Evolutionary conservation across 1,140 invertebrate genomes (phyloP), one percentile per base, ranked within the genome.

Genomic region (Drosophila varians): DNA sequence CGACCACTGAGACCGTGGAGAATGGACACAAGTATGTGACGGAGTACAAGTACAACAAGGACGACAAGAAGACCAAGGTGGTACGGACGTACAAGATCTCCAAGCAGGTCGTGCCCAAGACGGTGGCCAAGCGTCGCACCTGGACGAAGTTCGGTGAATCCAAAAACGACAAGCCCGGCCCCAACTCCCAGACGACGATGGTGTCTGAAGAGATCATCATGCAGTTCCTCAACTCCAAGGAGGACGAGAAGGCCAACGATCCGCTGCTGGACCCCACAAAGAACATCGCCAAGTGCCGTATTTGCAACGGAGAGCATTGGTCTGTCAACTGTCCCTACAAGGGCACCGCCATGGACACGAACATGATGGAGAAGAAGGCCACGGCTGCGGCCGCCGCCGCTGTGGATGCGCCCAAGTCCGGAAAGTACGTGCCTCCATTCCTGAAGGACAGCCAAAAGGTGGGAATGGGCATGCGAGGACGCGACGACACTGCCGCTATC

Each of bases 281-380:
- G 49, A 95, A 96, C 76, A 94, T 97, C 77, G 96, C 99, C 51
- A 97, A 97, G 89, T 99, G 98, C 90, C 94, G 98, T 91, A 97
- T 96, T 57, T 99, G 98, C 92, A 97, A 97, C 87, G 97, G 97
- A 12, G 98, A 99, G 76, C 98, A 99, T 93, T 99, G 98, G 97
- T 99, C 98, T 4, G 95, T 97, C 43, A 97, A 97, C 76, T 99
- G 98, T 94, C 98, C 98, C 1, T 99, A 97, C 93, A 99, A 99
- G 92, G 97, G 98, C 78, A 97, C 95, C 82, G 93, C 94, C 66
- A 92, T 96, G 60, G 93, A 93, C 61, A 94, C 94, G 70, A 93
- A 94, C 73, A 92, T 79, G 46, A 89, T 90, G 91, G 92, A 90
- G 40, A 90, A 90, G 60, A 91, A 91, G 62, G 88, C 90, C 12